These are phyloP conservation scores for Anarsia innoxiella DNA, from an alignment of 2,888 invertebrate genomes.

Conservation along the genomic window DNA sequence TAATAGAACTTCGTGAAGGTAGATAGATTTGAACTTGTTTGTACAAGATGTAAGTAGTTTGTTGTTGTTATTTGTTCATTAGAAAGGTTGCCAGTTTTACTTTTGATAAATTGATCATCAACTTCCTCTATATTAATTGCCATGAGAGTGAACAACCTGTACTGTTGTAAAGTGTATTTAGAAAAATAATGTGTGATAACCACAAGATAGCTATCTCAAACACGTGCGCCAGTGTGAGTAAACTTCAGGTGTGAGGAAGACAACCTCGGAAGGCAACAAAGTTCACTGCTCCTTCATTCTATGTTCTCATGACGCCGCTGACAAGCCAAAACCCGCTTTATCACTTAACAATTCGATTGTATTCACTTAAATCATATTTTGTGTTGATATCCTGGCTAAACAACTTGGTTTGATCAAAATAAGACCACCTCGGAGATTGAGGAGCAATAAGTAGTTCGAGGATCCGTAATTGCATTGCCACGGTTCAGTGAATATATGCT, in stretches of 20 bases:
- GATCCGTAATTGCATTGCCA: constrained; percentile 14
- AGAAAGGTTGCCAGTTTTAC: no score
- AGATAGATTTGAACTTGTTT: no score
- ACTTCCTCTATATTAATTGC: no score
- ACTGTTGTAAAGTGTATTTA: constrained; percentile 10
- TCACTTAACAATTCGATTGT: constrained; percentile 21
- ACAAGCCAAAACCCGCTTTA: constrained; percentile 41
- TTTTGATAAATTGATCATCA: no score
- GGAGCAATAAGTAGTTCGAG: constrained; percentile 22
- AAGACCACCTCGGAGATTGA: constrained; percentile 38
- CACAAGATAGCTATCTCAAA: constrained; percentile 51
- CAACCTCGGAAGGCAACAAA: constrained; percentile 53
- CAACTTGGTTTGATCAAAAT: constrained; percentile 34
- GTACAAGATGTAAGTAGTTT: neutral
- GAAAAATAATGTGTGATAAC: constrained; percentile 39
- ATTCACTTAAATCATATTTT: constrained; percentile 21
- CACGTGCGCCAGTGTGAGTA: constrained; percentile 60
- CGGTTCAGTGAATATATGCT: constrained; percentile 8
- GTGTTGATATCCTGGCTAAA: constrained; percentile 34
- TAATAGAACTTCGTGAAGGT: no score
- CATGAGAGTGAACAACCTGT: constrained; percentile 18
- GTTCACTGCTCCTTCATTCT: constrained; percentile 65
- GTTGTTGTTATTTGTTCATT: no score
- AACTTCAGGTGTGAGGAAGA: constrained; percentile 63
- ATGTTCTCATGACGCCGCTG: constrained; percentile 27